phyloP scores from a whole-genome alignment of 2,113 vertebrate species.

The Ctenomys sociabilis region DNA sequence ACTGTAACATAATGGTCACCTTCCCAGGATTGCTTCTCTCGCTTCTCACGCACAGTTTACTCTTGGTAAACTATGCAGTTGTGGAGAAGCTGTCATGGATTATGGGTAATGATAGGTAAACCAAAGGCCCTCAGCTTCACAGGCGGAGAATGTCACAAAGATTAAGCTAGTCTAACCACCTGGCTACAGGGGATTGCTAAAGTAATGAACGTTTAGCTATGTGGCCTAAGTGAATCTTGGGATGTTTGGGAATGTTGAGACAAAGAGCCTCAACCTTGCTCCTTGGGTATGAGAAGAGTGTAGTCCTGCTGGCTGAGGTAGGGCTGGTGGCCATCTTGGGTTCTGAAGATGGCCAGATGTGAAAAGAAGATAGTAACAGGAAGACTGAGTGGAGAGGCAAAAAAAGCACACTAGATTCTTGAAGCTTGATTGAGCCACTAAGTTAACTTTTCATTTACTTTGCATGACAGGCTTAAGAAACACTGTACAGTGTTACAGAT shows the following conservation, averaged over 20 bases:
- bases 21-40: neutral
- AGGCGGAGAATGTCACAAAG: neutral
- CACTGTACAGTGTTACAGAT: neutral
- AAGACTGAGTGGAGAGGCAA: neutral
- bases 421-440: neutral
- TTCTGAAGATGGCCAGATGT: neutral
- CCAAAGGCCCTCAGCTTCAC: neutral
- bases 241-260: neutral
- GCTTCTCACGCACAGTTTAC: neutral
- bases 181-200: neutral
- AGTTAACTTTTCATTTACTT: neutral
- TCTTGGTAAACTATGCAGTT: neutral
- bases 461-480: neutral
- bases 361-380: neutral
- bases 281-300: neutral
- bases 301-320: neutral
- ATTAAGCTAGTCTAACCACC: neutral
- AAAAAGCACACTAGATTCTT: conserved; percentile 22
- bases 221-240: neutral
- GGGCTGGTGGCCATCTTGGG: neutral
- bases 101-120: neutral
- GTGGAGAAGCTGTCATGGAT: neutral
- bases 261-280: neutral
- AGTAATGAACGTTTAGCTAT: neutral
- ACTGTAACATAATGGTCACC: neutral